A percentile compares a stretch with the other conserved stretches of the same genome.
Evolutionary conservation across 2,113 vertebrate genomes (phyloP).

Genomic region (Mirza zaza): DNA sequence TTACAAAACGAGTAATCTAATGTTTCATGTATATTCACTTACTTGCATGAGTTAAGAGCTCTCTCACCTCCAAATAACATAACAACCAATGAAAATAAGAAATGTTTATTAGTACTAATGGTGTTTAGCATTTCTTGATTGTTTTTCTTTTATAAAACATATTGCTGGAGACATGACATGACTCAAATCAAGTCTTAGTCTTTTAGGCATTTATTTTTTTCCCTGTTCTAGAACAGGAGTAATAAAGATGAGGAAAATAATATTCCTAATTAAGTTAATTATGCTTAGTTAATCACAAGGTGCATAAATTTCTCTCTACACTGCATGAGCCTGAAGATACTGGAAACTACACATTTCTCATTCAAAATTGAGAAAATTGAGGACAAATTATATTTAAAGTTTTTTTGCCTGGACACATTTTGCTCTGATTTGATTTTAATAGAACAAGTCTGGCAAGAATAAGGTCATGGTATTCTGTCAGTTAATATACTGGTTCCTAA

Average conservation of each 20-base stretch:
- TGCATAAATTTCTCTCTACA: background rate
- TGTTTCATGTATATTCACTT: background rate
- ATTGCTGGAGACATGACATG: background rate
- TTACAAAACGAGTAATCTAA: background rate
- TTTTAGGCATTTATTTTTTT: conserved; percentile 43
- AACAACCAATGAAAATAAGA: background rate
- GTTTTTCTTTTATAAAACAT: conserved; percentile 6
- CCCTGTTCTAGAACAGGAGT: background rate
- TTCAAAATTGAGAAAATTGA: background rate
- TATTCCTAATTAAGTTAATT: conserved; percentile 65
- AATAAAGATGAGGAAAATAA: conserved; percentile 52
- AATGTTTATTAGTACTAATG: background rate
- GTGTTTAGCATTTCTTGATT: background rate
- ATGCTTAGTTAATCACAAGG: conserved; percentile 42
- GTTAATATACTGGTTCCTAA: background rate
- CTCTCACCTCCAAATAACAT: background rate
- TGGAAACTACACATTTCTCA: background rate
- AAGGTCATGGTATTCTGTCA: background rate
- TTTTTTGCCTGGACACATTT: conserved; percentile 48
- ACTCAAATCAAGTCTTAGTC: background rate
- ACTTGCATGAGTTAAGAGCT: background rate
- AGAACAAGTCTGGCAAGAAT: conserved; percentile 18
- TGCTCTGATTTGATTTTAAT: conserved; percentile 52
- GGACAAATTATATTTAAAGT: background rate
- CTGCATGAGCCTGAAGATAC: background rate